Conservation (phyloP, 2,888 invertebrate genomes). For the Tricholauxania praeusta region DNA sequence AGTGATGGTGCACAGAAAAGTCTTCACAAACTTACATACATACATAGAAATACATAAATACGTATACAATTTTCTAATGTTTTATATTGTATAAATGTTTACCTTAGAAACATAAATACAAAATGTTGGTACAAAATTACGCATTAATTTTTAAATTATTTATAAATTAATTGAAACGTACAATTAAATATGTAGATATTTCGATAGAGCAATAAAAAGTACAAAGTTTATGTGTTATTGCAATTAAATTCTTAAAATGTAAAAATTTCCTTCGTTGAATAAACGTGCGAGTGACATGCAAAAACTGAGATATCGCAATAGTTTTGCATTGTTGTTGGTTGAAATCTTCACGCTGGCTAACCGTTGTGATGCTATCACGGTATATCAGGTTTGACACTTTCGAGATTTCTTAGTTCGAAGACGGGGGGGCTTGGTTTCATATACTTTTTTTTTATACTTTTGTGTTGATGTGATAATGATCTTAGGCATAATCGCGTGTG, state of each 20-base stretch:
- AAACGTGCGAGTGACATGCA: no score
- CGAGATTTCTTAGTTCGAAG: neutral
- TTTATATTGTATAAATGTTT: no score
- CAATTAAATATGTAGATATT: neutral
- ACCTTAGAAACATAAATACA: neutral
- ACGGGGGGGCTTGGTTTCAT: neutral
- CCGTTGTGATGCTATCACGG: no score
- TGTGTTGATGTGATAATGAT: neutral
- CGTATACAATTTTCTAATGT: no score
- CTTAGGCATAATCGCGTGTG: constrained; percentile 55
- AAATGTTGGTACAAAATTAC: constrained; percentile 3
- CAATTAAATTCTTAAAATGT: no score
- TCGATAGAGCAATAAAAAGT: neutral
- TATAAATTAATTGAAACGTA: constrained; percentile 1
- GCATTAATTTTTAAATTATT: neutral
- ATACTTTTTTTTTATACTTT: neutral
- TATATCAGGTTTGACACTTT: neutral
- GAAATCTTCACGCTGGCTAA: no score
- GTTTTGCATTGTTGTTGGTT: no score
- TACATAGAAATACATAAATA: no score
- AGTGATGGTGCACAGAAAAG: no score
- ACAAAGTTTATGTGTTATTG: neutral
- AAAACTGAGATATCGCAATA: no score
- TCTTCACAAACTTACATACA: no score
- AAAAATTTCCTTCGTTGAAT: no score